Conservation (phyloP, 2,888 invertebrate genomes). For the Notocelia uddmanniana region DNA sequence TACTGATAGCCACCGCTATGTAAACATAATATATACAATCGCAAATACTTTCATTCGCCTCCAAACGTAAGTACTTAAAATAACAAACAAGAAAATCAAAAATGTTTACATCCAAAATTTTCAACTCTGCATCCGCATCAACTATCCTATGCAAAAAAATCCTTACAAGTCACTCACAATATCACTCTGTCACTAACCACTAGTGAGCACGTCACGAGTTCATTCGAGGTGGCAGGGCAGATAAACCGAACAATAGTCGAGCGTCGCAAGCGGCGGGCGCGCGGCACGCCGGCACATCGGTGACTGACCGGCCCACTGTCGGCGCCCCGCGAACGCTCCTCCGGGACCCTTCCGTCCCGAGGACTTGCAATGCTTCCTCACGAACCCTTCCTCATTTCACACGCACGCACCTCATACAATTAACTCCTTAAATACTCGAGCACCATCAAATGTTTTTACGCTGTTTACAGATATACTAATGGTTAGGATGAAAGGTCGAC, state of each 20-base stretch:
- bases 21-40: constrained; percentile 1
- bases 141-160: constrained; percentile 69
- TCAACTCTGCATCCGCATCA: constrained; percentile 65
- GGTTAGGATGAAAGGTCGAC: constrained; percentile 21
- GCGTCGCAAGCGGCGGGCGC: constrained; percentile 70
- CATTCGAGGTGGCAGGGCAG: constrained; percentile 72
- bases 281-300: constrained; percentile 81
- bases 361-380: constrained; percentile 68
- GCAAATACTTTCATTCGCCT: constrained; percentile 5
- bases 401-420: constrained; percentile 46
- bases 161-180: constrained; percentile 73
- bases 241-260: constrained; percentile 70
- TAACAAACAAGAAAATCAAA: constrained; percentile 21
- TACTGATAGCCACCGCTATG: not conserved
- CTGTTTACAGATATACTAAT: constrained; percentile 5
- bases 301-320: constrained; percentile 85
- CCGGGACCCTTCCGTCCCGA: constrained; percentile 82
- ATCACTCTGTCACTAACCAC: constrained; percentile 78
- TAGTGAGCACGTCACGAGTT: constrained; percentile 72
- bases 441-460: not conserved
- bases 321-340: constrained; percentile 80
- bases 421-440: not conserved
- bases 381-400: constrained; percentile 60
- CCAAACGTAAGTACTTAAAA: not conserved
- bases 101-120: constrained; percentile 63